These are phyloP conservation scores for Aleiodes sp. DNA, from an alignment of 1,140 invertebrate genomes.

Conservation along the genomic window DNA sequence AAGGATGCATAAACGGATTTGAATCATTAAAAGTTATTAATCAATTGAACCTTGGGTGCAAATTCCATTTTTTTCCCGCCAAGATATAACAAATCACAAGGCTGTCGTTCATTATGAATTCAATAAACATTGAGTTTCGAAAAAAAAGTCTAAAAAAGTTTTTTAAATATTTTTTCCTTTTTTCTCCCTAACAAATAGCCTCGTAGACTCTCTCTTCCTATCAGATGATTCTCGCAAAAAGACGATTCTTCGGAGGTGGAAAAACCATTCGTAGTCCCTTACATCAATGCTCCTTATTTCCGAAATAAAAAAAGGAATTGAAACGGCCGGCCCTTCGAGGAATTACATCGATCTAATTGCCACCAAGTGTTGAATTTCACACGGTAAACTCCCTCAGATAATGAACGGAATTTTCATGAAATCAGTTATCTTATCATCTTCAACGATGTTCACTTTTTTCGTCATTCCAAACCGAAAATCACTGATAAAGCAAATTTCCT, in stretches of 20 bases:
- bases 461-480: not conserved
- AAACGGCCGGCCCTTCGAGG: not conserved
- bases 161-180: no score
- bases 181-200: no score
- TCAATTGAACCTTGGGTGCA: slow-evolving; percentile 3
- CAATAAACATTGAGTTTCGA: not conserved
- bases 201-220: no score
- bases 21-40: slow-evolving; percentile 14
- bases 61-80: not conserved
- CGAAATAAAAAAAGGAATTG: no score
- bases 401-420: not conserved
- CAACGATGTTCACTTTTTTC: not conserved
- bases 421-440: not conserved
- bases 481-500: not conserved
- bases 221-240: no score
- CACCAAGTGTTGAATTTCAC: not conserved
- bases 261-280: no score
- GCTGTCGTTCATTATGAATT: not conserved
- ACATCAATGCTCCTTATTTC: no score
- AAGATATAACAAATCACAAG: not conserved
- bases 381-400: not conserved
- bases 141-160: not conserved
- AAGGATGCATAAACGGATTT: slow-evolving; percentile 9
- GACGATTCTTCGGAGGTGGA: no score
- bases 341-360: slow-evolving; percentile 4